These are phyloP conservation scores for Pardalotus punctatus DNA, from an alignment of 2,113 vertebrate species.

Conservation along the genomic window DNA sequence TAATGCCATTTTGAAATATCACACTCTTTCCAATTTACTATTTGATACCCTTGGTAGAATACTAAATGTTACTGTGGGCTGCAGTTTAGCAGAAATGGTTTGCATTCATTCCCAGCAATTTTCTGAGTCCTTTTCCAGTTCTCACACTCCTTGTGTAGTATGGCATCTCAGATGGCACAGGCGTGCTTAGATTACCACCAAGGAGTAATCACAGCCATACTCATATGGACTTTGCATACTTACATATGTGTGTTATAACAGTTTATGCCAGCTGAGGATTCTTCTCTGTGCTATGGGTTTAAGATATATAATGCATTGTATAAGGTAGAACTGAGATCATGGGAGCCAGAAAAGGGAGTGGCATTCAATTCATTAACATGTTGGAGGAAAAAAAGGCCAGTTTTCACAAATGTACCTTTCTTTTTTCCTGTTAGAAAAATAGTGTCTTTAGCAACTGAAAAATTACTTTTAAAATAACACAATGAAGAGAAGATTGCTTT, in stretches of 20 bases:
- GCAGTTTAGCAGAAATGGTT: not conserved
- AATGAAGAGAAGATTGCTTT: slow-evolving; percentile 64
- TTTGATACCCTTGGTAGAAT: slow-evolving; percentile 4
- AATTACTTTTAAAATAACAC: slow-evolving; percentile 53
- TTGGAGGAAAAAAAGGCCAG: not conserved
- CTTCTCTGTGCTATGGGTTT: not conserved
- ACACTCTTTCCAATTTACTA: slow-evolving; percentile 45
- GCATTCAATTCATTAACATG: not conserved
- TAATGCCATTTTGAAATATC: slow-evolving; percentile 24
- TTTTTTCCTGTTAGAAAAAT: slow-evolving; percentile 16
- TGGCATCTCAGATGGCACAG: not conserved
- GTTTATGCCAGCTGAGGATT: not conserved
- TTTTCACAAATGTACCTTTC: not conserved
- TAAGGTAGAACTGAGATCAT: not conserved
- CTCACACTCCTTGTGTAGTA: not conserved
- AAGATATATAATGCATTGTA: not conserved
- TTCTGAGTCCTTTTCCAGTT: slow-evolving; percentile 2
- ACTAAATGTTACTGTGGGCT: not conserved
- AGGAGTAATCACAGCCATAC: not conserved
- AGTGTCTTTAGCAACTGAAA: slow-evolving; percentile 44
- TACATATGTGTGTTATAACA: not conserved
- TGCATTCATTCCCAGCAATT: not conserved
- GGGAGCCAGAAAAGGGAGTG: not conserved
- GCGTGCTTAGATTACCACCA: not conserved
- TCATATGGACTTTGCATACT: not conserved